These are phyloP conservation scores for Diorhabda carinulata DNA, from an alignment of 1,140 invertebrate species.

Conservation along the genomic window DNA sequence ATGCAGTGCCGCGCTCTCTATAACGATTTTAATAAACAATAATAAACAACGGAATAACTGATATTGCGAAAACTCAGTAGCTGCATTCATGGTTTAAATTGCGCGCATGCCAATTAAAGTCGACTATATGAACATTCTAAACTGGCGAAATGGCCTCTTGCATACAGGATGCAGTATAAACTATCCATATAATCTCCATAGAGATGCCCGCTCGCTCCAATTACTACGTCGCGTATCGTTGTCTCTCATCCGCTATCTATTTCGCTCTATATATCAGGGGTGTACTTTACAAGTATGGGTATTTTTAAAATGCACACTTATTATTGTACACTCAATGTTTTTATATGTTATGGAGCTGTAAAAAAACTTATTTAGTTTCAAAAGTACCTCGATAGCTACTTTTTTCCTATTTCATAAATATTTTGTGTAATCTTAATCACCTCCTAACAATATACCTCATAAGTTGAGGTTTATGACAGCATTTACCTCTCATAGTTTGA, in stretches of 20 bases:
- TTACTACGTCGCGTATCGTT: constrained; percentile 5
- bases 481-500: too few relatives aligned
- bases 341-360: too few relatives aligned
- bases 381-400: too few relatives aligned
- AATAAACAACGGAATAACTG: constrained; percentile 23
- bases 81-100: constrained; percentile 16
- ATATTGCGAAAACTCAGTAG: constrained; percentile 18
- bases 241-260: not conserved
- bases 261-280: not conserved
- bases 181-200: constrained; percentile 18
- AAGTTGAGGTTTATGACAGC: too few relatives aligned
- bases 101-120: constrained; percentile 25
- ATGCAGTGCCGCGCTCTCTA: not conserved
- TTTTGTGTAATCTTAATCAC: too few relatives aligned
- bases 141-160: constrained; percentile 25
- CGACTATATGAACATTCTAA: constrained; percentile 19
- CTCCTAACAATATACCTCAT: too few relatives aligned
- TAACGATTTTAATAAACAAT: constrained; percentile 20
- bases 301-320: too few relatives aligned
- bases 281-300: not conserved
- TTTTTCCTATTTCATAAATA: too few relatives aligned
- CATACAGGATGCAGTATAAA: constrained; percentile 31
- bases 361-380: too few relatives aligned
- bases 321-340: too few relatives aligned
- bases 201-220: constrained; percentile 1